Conservation (phyloP, 2,113 vertebrate species). For the Grammomys dolichurus region DNA sequence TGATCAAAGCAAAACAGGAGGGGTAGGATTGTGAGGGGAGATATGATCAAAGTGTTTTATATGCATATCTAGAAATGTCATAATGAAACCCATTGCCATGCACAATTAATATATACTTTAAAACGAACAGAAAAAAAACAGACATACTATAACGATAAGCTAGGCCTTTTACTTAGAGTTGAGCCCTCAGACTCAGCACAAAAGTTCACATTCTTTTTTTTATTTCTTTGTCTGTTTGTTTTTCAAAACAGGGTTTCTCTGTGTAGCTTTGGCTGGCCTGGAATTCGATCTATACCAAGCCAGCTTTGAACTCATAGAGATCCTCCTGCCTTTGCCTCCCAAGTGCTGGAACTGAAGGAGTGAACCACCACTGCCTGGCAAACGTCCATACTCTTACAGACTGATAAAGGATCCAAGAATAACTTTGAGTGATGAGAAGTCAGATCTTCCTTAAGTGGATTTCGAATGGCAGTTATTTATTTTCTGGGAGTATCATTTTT, state of each 20-base stretch:
- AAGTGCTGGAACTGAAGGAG: not conserved
- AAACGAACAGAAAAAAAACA: slow-evolving; percentile 46
- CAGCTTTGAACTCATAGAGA: not conserved
- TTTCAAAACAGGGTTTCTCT: not conserved
- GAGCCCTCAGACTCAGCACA: not conserved
- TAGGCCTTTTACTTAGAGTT: not conserved
- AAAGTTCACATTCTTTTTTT: not conserved
- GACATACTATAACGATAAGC: not conserved
- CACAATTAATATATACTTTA: not conserved
- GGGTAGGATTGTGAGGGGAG: not conserved
- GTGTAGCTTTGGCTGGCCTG: not conserved
- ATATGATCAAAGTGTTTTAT: not conserved
- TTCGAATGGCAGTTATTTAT: slow-evolving; percentile 39
- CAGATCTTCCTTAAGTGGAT: not conserved
- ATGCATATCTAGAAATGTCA: not conserved
- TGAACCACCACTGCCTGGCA: not conserved
- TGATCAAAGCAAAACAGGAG: slow-evolving; percentile 61
- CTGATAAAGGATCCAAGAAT: not conserved
- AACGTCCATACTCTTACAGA: not conserved
- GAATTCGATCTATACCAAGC: not conserved
- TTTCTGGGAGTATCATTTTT: not conserved
- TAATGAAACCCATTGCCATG: not conserved
- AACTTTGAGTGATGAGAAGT: not conserved
- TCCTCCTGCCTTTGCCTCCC: not conserved
- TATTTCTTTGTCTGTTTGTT: not conserved